Percentiles rank a stretch among this genome's conserved stretches.
Evolutionary conservation across 2,888 invertebrate genomes (phyloP).

Genomic region (Tetragnatha montana): DNA sequence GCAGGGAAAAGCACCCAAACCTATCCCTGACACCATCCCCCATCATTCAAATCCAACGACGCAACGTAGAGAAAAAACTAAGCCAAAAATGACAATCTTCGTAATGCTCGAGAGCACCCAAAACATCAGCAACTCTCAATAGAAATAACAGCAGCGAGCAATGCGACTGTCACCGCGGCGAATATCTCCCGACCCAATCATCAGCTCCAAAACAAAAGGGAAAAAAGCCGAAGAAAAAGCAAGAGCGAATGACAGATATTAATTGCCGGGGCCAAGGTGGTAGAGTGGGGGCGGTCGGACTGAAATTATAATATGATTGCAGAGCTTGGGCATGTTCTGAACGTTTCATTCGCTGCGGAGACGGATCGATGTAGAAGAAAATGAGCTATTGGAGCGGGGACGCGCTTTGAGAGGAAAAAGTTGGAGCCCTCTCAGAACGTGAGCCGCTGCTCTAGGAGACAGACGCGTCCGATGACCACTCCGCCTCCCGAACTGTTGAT

Average conservation of each 20-base stretch:
- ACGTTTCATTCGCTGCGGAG: slow-evolving; percentile 72
- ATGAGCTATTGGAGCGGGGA: slow-evolving; percentile 67
- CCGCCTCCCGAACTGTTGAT: not conserved
- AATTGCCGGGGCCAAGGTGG: slow-evolving; percentile 70
- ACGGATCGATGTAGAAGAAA: slow-evolving; percentile 72
- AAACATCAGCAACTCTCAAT: slow-evolving; percentile 24
- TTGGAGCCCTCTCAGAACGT: slow-evolving; percentile 66
- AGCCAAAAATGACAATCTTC: not conserved
- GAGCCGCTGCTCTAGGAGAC: slow-evolving; percentile 50
- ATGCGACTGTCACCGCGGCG: not conserved
- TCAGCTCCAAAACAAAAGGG: slow-evolving; percentile 23
- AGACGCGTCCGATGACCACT: slow-evolving; percentile 34
- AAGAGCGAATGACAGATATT: slow-evolving; percentile 71
- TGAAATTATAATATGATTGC: slow-evolving; percentile 73
- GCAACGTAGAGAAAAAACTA: not conserved
- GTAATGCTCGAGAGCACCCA: not conserved
- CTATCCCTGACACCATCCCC: too few relatives aligned
- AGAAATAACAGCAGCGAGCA: slow-evolving; percentile 10
- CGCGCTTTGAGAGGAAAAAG: slow-evolving; percentile 61
- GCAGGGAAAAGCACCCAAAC: too few relatives aligned
- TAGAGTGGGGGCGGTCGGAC: slow-evolving; percentile 64
- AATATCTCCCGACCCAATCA: not conserved
- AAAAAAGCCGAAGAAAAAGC: slow-evolving; percentile 57
- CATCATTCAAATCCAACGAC: too few relatives aligned
- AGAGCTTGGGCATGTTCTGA: slow-evolving; percentile 68